Evolutionary conservation across 2,797 vertebrate species (phyloP), one percentile per base, ranked within the genome.

Genomic region (Loriculus beryllinus): DNA sequence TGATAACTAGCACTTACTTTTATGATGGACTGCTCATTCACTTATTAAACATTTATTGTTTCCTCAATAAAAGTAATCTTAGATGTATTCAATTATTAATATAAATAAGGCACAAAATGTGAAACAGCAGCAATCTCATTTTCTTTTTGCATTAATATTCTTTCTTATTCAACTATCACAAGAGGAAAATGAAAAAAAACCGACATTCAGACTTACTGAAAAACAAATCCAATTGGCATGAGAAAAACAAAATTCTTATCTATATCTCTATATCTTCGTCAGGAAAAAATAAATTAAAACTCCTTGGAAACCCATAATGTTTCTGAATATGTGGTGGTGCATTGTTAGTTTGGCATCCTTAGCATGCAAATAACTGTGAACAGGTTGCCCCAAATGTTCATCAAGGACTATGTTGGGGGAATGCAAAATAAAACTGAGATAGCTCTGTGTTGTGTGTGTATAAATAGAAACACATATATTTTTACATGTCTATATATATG

Each of bases 11-110:
- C 82, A 63, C 74, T 94, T 80, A 63, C 64, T 93, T 90, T 94
- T 88, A 82, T 96, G 92, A 95, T 69, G 77, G 90, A 93, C 74
- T 54, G 65, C 70, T 92, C 69, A 47, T 93, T 91, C 80, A 47
- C 80, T 93, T 86, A 96, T 95, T 78, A 96, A 96, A 95, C 95
- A 91, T 96, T 96, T 79, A 96, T 91, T 92, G 90, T 96, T 96
- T 96, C 88, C 93, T 94, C 95, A 95, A 95, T 92, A 95, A 92
- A 96, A 95, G 85, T 79, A 54, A 12, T 91, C 90, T 92, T 65
- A 85, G 77, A 48, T 78, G 69, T 72, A 31, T 76, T 96, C 80
- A 94, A 95, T 96, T 92, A 96, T 96, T 95, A 65, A 96, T 96
- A 86, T 48, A 67, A 96, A 93, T 92, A 95, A 91, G 85, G 62